Conservation (phyloP, 1,140 invertebrate genomes). For the Zaprionus ornatus region DNA sequence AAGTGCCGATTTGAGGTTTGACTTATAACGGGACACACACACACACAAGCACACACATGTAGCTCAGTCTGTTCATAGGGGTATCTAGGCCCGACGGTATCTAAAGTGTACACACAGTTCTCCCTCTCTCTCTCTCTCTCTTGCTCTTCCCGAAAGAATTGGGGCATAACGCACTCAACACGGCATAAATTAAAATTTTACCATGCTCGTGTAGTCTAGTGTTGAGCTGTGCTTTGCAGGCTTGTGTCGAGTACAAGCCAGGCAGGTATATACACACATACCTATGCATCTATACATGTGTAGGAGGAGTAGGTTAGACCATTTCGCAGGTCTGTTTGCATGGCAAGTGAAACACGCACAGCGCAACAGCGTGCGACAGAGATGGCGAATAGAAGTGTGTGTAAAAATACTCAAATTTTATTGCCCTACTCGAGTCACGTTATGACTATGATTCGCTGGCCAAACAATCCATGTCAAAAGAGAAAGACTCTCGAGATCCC, state of each 20-base stretch:
- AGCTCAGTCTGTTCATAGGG: neutral
- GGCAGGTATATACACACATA: neutral
- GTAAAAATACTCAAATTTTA: conserved; percentile 70
- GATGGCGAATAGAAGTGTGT: conserved; percentile 14
- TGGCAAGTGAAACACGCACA: conserved; percentile 72
- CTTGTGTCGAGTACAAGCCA: conserved; percentile 20
- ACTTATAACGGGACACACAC: conserved; percentile 43
- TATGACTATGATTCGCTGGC: conserved; percentile 72
- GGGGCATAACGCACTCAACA: conserved; percentile 78
- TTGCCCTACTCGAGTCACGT: conserved; percentile 67
- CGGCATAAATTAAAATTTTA: conserved; percentile 81
- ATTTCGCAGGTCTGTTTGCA: conserved; percentile 68
- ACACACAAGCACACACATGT: neutral
- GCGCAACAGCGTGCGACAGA: conserved; percentile 42
- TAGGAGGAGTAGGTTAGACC: neutral
- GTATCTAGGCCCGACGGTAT: conserved; percentile 25
- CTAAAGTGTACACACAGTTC: neutral
- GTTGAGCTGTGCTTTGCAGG: conserved; percentile 16
- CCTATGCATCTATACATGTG: neutral
- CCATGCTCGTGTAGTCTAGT: conserved; percentile 35
- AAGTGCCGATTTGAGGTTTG: conserved; percentile 78
- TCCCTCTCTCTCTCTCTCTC: conserved; percentile 12
- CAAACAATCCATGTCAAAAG: conserved; percentile 38
- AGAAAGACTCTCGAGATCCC: conserved; percentile 23
- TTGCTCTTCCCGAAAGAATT: conserved; percentile 60